A percentile compares a stretch with the other conserved stretches of the same genome.
Evolutionary conservation across 2,888 invertebrate species (phyloP).

Genomic region (Leucophenga maculata): DNA sequence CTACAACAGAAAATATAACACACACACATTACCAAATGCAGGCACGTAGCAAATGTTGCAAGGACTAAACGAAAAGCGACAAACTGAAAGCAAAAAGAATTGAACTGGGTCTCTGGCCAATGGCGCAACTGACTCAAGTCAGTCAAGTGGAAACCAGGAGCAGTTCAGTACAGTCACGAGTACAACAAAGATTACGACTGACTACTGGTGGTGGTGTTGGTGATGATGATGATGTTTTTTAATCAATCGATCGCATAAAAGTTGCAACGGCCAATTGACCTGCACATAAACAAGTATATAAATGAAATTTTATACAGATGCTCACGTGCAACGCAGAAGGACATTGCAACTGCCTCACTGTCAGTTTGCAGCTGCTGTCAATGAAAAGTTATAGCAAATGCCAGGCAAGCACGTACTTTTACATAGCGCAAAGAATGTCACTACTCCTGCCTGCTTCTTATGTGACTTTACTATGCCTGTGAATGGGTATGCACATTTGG

Average conservation of each 20-base stretch:
- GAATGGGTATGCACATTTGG: neutral
- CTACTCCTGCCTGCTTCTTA: neutral
- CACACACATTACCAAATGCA: neutral
- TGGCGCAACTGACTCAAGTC: neutral
- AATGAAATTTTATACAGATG: slow-evolving; percentile 13
- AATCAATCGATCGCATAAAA: slow-evolving; percentile 42
- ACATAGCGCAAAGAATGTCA: neutral
- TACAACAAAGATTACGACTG: neutral
- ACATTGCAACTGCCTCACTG: neutral
- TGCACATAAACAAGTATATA: neutral
- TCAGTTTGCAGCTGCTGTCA: slow-evolving; percentile 6
- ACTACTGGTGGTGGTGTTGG: neutral
- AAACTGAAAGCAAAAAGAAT: neutral
- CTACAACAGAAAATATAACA: neutral
- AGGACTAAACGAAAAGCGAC: neutral
- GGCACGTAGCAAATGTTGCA: slow-evolving; percentile 14
- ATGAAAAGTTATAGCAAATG: slow-evolving; percentile 16
- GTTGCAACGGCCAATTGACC: slow-evolving; percentile 31
- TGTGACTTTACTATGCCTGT: neutral
- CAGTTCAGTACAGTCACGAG: neutral
- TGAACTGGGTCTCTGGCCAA: neutral
- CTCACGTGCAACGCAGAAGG: slow-evolving; percentile 27
- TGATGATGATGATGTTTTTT: slow-evolving; percentile 31
- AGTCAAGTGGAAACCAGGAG: slow-evolving; percentile 17
- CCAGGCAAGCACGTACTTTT: slow-evolving; percentile 27